phyloP scores from a whole-genome alignment of 2,888 invertebrate species.

The Cantharis flavilabris region DNA sequence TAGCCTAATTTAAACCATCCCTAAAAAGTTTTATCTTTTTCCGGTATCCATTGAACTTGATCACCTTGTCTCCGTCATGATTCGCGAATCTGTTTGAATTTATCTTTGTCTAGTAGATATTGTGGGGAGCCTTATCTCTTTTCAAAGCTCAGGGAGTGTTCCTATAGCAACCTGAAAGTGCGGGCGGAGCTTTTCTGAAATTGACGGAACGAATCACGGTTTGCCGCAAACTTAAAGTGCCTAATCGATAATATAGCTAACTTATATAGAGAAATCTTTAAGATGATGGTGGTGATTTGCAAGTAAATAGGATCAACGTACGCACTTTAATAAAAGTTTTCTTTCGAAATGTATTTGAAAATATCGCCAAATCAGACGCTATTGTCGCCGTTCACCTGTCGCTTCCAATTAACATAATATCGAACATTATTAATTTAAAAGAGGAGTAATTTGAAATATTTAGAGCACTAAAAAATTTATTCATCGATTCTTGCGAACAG shows the following conservation, averaged over 20 bases:
- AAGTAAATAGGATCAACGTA: conserved; percentile 9
- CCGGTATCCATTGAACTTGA: conserved; percentile 32
- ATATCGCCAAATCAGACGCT: not conserved
- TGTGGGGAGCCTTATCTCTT: conserved; percentile 36
- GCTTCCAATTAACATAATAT: not conserved
- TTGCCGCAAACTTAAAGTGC: conserved; percentile 55
- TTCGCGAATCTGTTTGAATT: conserved; percentile 39
- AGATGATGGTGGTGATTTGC: conserved; percentile 34
- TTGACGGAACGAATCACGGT: conserved; percentile 56
- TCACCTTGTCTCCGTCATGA: conserved; percentile 42
- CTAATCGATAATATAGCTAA: conserved; percentile 53
- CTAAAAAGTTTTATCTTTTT: conserved; percentile 24
- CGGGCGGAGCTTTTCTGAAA: conserved; percentile 52
- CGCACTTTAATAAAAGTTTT: not conserved
- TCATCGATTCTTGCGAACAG: not conserved
- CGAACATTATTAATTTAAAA: not conserved
- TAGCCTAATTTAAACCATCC: conserved; percentile 12
- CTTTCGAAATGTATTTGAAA: not conserved
- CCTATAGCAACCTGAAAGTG: conserved; percentile 51
- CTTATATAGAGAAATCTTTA: conserved; percentile 37
- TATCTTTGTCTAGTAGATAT: conserved; percentile 27
- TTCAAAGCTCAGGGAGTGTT: conserved; percentile 45
- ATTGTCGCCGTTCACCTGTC: not conserved
- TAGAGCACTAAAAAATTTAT: not conserved
- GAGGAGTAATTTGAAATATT: not conserved